These are phyloP conservation scores for Sitobion miscanthi DNA, from an alignment of 1,140 invertebrate genomes.

Conservation along the genomic window DNA sequence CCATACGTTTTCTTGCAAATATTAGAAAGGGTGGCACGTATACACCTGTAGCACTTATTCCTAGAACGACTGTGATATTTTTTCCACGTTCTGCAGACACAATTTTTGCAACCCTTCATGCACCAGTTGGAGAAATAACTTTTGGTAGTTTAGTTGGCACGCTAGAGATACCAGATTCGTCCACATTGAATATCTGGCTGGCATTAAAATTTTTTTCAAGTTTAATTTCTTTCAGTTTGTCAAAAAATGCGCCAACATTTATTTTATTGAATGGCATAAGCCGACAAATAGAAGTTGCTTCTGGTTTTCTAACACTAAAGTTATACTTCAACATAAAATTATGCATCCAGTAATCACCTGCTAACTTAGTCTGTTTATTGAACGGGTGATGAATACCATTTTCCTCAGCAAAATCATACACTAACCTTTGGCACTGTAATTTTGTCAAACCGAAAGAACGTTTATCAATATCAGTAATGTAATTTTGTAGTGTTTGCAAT, in stretches of 20 bases:
- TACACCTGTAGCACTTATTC: too few relatives aligned
- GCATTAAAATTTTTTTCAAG: not conserved
- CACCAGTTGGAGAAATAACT: not conserved
- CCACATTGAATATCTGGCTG: conserved; percentile 16
- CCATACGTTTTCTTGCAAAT: too few relatives aligned
- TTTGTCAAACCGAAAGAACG: conserved; percentile 15
- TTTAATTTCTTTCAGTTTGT: not conserved
- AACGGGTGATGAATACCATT: conserved; percentile 31
- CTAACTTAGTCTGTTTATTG: conserved; percentile 37
- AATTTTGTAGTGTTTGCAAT: not conserved
- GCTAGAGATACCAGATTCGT: not conserved
- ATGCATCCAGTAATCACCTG: conserved; percentile 51
- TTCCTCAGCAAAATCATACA: not conserved
- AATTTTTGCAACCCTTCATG: not conserved
- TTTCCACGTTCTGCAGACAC: not conserved
- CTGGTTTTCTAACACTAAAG: conserved; percentile 21
- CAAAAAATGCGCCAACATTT: not conserved
- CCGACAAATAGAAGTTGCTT: not conserved
- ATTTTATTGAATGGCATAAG: not conserved
- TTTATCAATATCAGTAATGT: not conserved
- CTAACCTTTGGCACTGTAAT: not conserved
- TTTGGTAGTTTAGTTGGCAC: not conserved
- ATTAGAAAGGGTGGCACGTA: too few relatives aligned
- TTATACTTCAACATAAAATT: conserved; percentile 38
- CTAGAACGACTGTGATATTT: not conserved